phyloP scores from a whole-genome alignment of 1,140 invertebrate genomes.

The Chelonus insularis region DNA sequence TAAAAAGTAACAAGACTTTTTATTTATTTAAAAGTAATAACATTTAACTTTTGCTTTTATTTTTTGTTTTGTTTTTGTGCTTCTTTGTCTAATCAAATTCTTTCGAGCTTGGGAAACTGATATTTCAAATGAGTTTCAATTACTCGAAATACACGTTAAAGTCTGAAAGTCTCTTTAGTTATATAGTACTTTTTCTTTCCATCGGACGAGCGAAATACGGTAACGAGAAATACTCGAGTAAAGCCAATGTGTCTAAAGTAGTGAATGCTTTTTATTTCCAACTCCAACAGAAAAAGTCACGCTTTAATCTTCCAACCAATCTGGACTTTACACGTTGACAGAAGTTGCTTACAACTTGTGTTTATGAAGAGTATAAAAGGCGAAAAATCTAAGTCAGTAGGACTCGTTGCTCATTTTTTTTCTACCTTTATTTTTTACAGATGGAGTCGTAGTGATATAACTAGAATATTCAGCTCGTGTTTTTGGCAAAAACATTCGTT shows the following conservation, averaged over 20 bases:
- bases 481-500: too few species aligned
- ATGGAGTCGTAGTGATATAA: background rate
- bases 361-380: constrained; percentile 4
- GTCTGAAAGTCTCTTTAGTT: background rate
- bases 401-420: background rate
- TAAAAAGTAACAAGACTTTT: background rate
- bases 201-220: constrained; percentile 4
- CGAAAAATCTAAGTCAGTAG: background rate
- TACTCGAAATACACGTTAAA: background rate
- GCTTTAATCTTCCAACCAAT: constrained; percentile 19
- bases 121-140: background rate
- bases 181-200: background rate
- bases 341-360: background rate
- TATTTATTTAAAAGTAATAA: background rate
- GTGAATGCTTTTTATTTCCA: background rate
- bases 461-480: background rate
- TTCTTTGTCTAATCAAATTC: constrained; percentile 6
- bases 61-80: too few species aligned
- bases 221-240: background rate
- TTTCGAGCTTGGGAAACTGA: background rate
- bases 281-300: background rate
- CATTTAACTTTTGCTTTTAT: background rate
- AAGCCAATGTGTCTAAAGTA: background rate
- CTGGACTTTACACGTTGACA: constrained; percentile 5
- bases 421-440: background rate